Base-by-base conservation (phyloP, 1,140 invertebrate genomes). In the Stratiolaelaps scimitus region DNA sequence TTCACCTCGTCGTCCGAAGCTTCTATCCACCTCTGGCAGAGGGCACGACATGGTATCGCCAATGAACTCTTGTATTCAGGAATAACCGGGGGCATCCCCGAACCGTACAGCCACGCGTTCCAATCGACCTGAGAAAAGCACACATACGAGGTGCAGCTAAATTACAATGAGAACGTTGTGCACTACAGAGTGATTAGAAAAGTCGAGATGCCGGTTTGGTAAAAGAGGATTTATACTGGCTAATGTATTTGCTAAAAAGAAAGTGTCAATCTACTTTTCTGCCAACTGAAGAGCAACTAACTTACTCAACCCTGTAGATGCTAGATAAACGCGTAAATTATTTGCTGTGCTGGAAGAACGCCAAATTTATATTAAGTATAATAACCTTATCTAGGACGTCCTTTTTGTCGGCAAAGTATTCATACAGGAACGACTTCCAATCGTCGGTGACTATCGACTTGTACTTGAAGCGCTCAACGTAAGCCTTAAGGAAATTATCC, bases 11-110 rank as follows among this genome's bases (percentile, higher is more conserved):
- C 67, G 20, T 79, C 75, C 23, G 78, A 73, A 66, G 82, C 77
- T 15, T 74, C 68, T 7, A 78, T 43, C 82, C 81, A 88, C 45
- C 74, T 75, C 17, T 81, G 69, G 13, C 78, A 75, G 19, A 92
- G 75, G 1, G 78, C 72, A 1, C 75, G 78, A 68, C 85, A 87
- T 0, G 78, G 79, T 68, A 85, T 77, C 2, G 80, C 80, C 69
- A 92, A 79, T 20, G 80, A 80, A 43, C 77, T 81, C 74, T 93
- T 84, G 75, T 83, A 94, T 80, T 83, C 76, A 17, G 88, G 89
- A 74, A 89, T 87, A 47, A 85, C 75, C 1, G 85, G 84, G 1
- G 92, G 91, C 85, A 93, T 88, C 64, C 92, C 92, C 65, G 84
- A 81, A 20, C 78, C 79, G 72, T 84, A 78, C 4, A 95, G 77